Conservation (phyloP, 2,888 invertebrate species). For the Hemaris fuciformis region DNA sequence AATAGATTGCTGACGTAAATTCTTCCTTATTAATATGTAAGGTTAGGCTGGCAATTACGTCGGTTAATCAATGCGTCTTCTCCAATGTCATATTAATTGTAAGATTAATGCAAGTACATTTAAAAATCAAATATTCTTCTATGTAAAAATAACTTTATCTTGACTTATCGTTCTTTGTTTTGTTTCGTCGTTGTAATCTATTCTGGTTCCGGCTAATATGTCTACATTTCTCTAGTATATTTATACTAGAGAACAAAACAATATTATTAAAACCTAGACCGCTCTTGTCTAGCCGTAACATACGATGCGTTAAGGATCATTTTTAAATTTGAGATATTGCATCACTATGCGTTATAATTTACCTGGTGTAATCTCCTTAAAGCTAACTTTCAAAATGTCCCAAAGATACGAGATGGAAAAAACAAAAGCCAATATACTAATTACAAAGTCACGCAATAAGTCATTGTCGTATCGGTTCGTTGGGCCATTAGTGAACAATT, state of each 20-base stretch:
- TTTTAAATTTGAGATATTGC: neutral
- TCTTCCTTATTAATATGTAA: neutral
- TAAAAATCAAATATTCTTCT: neutral
- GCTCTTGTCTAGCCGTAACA: too few species aligned
- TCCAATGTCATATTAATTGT: neutral
- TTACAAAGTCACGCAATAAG: slow-evolving; percentile 38
- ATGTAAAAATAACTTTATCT: neutral
- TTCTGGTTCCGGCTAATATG: neutral
- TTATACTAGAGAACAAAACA: too few species aligned
- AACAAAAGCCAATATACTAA: slow-evolving; percentile 8
- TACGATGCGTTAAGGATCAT: neutral
- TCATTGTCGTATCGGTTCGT: slow-evolving; percentile 45
- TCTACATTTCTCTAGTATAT: too few species aligned
- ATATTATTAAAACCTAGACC: too few species aligned
- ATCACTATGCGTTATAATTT: neutral
- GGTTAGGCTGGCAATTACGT: neutral
- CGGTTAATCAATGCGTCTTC: neutral
- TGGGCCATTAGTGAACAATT: slow-evolving; percentile 65
- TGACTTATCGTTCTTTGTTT: neutral
- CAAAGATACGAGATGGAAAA: neutral
- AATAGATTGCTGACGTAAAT: neutral
- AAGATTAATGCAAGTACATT: neutral
- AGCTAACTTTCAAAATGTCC: neutral
- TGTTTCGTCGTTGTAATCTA: neutral
- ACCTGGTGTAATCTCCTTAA: neutral